Percentiles rank a stretch among this genome's conserved stretches.
These are phyloP conservation scores for Ypsolopha sequella DNA, from an alignment of 2,888 invertebrate genomes.

Conservation along the genomic window DNA sequence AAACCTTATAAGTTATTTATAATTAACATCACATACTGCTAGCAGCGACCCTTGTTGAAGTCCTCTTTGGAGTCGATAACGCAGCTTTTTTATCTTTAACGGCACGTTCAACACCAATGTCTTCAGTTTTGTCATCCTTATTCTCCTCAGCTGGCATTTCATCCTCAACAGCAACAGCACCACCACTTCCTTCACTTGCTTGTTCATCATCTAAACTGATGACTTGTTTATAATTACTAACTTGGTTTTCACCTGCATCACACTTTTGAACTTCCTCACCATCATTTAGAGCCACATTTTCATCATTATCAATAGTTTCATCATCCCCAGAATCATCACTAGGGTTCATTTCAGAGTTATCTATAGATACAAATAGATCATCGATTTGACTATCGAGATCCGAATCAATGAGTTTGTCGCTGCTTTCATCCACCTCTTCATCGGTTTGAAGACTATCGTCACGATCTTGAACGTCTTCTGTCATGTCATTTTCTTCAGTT, in stretches of 20 bases:
- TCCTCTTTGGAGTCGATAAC: no score
- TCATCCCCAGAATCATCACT: not conserved
- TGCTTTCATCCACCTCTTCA: no score
- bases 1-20: no score
- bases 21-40: no score
- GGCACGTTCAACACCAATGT: no score
- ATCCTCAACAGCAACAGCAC: not conserved
- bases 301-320: constrained; percentile 4
- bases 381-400: constrained; percentile 35
- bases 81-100: no score
- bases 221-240: constrained; percentile 9
- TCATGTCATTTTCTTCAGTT: not conserved
- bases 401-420: constrained; percentile 3
- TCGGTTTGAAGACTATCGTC: no score
- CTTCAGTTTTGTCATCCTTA: no score
- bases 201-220: constrained; percentile 14
- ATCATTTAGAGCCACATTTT: not conserved
- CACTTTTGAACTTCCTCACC: constrained; percentile 1
- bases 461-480: not conserved
- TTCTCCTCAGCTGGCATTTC: no score
- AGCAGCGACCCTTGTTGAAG: no score
- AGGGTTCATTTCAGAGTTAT: not conserved
- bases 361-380: constrained; percentile 32
- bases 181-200: constrained; percentile 2
- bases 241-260: constrained; percentile 6